phyloP scores from a whole-genome alignment of 2,888 invertebrate species.

The Drosophila formosana region DNA sequence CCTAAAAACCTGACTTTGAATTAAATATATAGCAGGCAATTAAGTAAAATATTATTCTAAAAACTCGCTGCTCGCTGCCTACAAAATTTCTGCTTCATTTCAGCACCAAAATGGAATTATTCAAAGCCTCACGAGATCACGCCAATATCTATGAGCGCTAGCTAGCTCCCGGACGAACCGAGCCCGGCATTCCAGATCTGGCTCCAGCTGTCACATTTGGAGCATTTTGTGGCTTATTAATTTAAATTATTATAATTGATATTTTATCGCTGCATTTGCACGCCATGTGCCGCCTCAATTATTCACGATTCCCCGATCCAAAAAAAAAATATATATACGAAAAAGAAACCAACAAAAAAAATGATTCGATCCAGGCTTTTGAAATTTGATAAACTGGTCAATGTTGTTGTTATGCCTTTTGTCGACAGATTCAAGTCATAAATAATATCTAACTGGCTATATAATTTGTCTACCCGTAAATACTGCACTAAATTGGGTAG shows the following conservation, averaged over 20 bases:
- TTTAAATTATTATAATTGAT: conserved; percentile 70
- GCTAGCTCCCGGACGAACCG: conserved; percentile 4
- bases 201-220: conserved; percentile 55
- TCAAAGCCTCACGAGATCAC: not conserved
- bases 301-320: conserved; percentile 4
- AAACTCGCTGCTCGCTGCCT: not conserved
- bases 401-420: conserved; percentile 34
- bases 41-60: not conserved
- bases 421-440: conserved; percentile 50
- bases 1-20: not conserved
- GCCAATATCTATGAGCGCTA: not conserved
- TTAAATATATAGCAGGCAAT: conserved; percentile 1
- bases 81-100: not conserved
- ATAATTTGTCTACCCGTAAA: conserved; percentile 35
- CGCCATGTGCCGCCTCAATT: conserved; percentile 35
- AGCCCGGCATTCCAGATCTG: conserved; percentile 19
- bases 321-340: not conserved
- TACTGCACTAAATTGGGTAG: not conserved
- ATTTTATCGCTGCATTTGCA: conserved; percentile 61
- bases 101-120: not conserved
- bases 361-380: conserved; percentile 5
- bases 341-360: not conserved
- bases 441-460: conserved; percentile 68
- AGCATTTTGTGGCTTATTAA: conserved; percentile 61
- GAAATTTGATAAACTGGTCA: conserved; percentile 48